Conservation (phyloP, 1,140 invertebrate genomes). For the Meloidogyne hapla region DNA sequence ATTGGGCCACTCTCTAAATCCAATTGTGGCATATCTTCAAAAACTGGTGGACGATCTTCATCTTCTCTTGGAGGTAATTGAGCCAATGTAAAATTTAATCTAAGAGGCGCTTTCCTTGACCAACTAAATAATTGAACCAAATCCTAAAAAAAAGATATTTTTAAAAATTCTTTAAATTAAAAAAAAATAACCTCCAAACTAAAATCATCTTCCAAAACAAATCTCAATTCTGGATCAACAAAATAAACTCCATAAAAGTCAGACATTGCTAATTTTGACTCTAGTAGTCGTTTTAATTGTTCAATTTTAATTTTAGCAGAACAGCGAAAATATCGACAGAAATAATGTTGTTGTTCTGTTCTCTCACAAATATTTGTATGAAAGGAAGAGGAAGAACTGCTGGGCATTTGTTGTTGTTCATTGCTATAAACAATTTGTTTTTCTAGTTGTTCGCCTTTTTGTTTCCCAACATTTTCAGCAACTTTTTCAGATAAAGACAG, state of each 20-base stretch:
- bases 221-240: slow-evolving; percentile 22
- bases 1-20: slow-evolving; percentile 16
- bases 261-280: slow-evolving; percentile 32
- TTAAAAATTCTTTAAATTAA: background rate
- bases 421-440: background rate
- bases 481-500: background rate
- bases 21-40: slow-evolving; percentile 34
- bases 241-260: slow-evolving; percentile 35
- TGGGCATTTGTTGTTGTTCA: background rate
- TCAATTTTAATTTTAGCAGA: slow-evolving; percentile 13
- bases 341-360: background rate
- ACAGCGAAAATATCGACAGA: slow-evolving; percentile 28
- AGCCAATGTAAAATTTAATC: slow-evolving; percentile 26
- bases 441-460: background rate
- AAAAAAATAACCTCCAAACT: slow-evolving; percentile 23
- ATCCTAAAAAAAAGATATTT: slow-evolving; percentile 5
- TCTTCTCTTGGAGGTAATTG: slow-evolving; percentile 15
- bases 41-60: slow-evolving; percentile 33
- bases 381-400: background rate
- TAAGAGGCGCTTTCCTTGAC: slow-evolving; percentile 23
- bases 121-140: slow-evolving; percentile 23
- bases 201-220: slow-evolving; percentile 33
- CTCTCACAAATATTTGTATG: background rate
- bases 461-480: background rate
- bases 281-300: slow-evolving; percentile 33